Evolutionary conservation across 2,113 vertebrate species (phyloP).

Genomic region (Phrynosoma blainvillii): DNA sequence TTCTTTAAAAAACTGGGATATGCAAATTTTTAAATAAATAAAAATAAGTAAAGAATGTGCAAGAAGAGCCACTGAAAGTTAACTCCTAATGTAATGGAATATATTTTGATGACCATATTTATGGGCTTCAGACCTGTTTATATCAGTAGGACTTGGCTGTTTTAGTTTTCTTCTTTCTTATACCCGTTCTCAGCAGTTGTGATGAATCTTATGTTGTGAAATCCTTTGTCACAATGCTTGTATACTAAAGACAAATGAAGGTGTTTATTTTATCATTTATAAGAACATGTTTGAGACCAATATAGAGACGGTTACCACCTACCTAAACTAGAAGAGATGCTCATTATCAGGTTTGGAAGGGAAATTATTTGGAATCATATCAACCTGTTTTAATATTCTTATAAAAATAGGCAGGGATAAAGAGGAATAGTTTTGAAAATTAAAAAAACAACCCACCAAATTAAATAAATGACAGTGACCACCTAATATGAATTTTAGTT

Average conservation of each 20-base stretch:
- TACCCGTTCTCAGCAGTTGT: neutral
- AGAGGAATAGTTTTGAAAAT: conserved; percentile 57
- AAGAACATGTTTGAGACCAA: conserved; percentile 9
- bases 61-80: neutral
- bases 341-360: neutral
- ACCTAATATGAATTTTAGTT: conserved; percentile 55
- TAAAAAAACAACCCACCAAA: conserved; percentile 52
- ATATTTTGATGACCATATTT: neutral
- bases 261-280: neutral
- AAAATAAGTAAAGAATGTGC: too few species aligned
- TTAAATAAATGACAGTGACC: conserved; percentile 53
- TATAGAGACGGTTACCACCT: neutral
- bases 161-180: neutral
- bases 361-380: conserved; percentile 19
- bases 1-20: neutral
- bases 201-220: conserved; percentile 16
- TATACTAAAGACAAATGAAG: conserved; percentile 7
- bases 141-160: neutral
- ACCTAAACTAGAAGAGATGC: neutral
- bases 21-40: neutral
- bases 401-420: conserved; percentile 34
- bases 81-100: neutral
- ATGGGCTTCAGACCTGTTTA: neutral
- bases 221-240: conserved; percentile 52
- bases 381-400: conserved; percentile 31